Evolutionary conservation across 2,888 invertebrate genomes (phyloP).

Genomic region (Acleris holmiana): DNA sequence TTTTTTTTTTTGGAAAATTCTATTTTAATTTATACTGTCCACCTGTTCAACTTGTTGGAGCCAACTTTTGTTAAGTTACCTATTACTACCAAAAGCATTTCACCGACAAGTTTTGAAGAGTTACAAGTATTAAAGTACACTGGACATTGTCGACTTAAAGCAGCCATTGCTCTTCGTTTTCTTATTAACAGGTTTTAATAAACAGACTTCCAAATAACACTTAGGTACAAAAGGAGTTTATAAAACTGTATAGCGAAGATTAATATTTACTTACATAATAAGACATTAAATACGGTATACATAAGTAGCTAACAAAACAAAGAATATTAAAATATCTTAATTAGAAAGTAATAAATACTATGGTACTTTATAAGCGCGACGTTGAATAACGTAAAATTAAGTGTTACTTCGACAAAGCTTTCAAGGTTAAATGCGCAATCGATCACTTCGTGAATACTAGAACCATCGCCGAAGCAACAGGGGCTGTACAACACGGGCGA

Average conservation of each 20-base stretch:
- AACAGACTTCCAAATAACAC: constrained; percentile 11
- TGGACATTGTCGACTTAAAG: too few relatives aligned
- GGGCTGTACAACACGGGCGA: constrained; percentile 39
- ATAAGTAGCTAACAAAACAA: constrained; percentile 59
- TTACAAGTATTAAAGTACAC: too few relatives aligned
- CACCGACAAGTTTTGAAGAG: too few relatives aligned
- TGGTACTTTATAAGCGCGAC: constrained; percentile 75
- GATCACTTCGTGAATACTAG: constrained; percentile 33
- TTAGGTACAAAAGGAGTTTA: constrained; percentile 11
- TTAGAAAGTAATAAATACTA: constrained; percentile 75
- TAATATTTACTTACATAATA: constrained; percentile 45
- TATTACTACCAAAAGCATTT: too few relatives aligned
- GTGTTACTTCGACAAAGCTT: constrained; percentile 44
- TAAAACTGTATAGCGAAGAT: constrained; percentile 17
- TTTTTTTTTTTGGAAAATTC: too few relatives aligned
- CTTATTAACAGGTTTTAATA: neutral
- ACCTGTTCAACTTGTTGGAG: too few relatives aligned
- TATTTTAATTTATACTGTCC: too few relatives aligned
- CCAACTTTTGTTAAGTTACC: too few relatives aligned
- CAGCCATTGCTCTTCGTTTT: neutral
- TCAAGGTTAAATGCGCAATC: constrained; percentile 31
- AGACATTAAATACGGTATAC: constrained; percentile 56
- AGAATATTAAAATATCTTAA: constrained; percentile 64
- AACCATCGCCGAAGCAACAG: constrained; percentile 24
- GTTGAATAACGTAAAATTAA: constrained; percentile 66